Evolutionary conservation across 2,888 invertebrate genomes (phyloP).

Genomic region (Cheilosia urbana): DNA sequence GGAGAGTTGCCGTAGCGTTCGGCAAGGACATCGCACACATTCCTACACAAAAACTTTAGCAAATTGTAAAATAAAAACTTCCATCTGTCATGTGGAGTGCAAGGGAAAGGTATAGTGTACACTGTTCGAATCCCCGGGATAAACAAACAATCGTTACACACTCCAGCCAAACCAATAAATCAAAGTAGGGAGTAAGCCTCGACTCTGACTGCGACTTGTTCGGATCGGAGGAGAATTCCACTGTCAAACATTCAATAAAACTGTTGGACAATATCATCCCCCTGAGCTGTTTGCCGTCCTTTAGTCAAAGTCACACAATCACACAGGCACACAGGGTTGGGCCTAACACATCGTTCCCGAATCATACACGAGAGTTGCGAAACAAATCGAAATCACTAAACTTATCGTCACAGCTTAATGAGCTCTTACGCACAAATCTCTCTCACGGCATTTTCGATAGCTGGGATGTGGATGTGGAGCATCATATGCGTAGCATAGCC

Average conservation of each 20-base stretch:
- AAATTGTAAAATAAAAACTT: conserved; percentile 73
- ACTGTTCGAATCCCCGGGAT: conserved; percentile 45
- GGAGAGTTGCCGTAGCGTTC: conserved; percentile 6
- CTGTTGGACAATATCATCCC: conserved; percentile 59
- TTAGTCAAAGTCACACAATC: conserved; percentile 24
- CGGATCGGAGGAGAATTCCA: not conserved
- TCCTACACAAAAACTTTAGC: conserved; percentile 55
- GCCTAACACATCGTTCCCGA: conserved; percentile 66
- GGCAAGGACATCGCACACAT: conserved; percentile 44
- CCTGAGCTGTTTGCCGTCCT: conserved; percentile 3
- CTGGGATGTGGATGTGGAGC: conserved; percentile 10
- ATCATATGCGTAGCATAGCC: not conserved
- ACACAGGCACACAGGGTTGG: conserved; percentile 46
- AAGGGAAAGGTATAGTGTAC: conserved; percentile 10
- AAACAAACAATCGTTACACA: conserved; percentile 51
- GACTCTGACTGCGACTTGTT: not conserved
- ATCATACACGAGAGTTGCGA: conserved; percentile 62
- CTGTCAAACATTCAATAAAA: conserved; percentile 68
- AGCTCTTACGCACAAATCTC: conserved; percentile 70
- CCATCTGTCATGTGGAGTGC: conserved; percentile 39
- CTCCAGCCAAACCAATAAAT: conserved; percentile 52
- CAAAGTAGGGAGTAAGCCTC: conserved; percentile 29
- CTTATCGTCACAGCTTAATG: conserved; percentile 71
- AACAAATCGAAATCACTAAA: conserved; percentile 74
- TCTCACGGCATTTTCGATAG: conserved; percentile 30